These are phyloP conservation scores for Oreochromis spilurus DNA, from an alignment of 2,113 vertebrate species.

Conservation along the genomic window DNA sequence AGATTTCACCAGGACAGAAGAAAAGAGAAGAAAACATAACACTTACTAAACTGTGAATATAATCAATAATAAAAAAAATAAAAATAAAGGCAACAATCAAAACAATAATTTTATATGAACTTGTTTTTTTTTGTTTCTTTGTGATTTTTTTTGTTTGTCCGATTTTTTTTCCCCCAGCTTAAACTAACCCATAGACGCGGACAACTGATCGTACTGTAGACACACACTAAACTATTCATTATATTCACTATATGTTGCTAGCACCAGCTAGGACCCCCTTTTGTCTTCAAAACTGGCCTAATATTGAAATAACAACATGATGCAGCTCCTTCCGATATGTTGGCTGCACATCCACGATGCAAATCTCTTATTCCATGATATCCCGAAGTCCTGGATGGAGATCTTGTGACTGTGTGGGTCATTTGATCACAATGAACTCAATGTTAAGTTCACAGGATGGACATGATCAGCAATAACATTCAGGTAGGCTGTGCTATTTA, in stretches of 20 bases:
- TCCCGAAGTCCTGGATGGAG: not conserved
- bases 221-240: rapidly evolving
- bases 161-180: rapidly evolving
- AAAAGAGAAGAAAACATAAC: not conserved
- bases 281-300: not conserved
- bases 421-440: not conserved
- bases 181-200: not conserved
- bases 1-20: not conserved
- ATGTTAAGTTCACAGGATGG: not conserved
- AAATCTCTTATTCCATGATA: not conserved
- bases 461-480: not conserved
- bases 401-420: not conserved
- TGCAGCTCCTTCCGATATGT: not conserved
- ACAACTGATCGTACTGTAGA: not conserved
- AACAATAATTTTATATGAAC: not conserved
- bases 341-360: not conserved
- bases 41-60: not conserved
- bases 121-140: not conserved
- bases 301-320: rapidly evolving
- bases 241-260: not conserved
- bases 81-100: not conserved
- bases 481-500: not conserved
- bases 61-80: not conserved
- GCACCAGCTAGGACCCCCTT: not conserved
- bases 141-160: rapidly evolving